Percentiles rank a stretch among this genome's conserved stretches.
Evolutionary conservation across 2,113 vertebrate genomes (phyloP).

Genomic region (Rynchops niger): DNA sequence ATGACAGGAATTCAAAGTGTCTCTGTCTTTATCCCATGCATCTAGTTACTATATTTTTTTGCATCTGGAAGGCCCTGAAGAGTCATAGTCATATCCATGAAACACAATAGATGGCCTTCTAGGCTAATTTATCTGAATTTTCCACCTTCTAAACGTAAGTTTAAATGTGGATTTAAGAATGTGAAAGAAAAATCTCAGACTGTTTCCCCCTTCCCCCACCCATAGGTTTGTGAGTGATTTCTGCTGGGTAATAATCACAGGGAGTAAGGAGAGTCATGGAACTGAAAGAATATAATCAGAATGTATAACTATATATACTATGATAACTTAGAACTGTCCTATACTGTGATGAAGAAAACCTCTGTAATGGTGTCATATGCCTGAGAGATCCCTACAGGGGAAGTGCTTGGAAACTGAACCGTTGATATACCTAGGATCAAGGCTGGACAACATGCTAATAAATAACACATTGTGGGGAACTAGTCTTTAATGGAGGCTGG

Average conservation of each 20-base stretch:
- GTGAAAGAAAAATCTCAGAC: not conserved
- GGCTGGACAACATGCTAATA: not conserved
- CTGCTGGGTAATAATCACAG: not conserved
- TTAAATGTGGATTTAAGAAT: not conserved
- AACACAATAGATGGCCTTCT: slow-evolving; percentile 29
- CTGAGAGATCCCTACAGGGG: not conserved
- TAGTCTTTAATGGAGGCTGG: not conserved
- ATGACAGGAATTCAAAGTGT: not conserved
- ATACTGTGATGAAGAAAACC: not conserved
- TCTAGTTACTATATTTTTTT: not conserved
- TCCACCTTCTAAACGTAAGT: not conserved
- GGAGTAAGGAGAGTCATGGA: not conserved
- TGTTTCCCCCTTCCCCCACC: not conserved
- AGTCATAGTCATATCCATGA: not conserved
- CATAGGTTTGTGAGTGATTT: not conserved
- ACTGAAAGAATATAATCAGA: not conserved
- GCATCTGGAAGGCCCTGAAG: not conserved
- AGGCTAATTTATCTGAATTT: slow-evolving; percentile 9
- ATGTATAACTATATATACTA: not conserved
- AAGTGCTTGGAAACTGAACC: not conserved
- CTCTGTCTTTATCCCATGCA: not conserved
- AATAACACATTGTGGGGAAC: not conserved
- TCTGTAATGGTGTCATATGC: not conserved
- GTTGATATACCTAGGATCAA: not conserved
- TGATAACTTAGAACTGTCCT: not conserved